Percentiles rank a stretch among this genome's conserved stretches.
phyloP scores from a whole-genome alignment of 1,140 invertebrate genomes.

The Pseudomyrmex cubaensis region DNA sequence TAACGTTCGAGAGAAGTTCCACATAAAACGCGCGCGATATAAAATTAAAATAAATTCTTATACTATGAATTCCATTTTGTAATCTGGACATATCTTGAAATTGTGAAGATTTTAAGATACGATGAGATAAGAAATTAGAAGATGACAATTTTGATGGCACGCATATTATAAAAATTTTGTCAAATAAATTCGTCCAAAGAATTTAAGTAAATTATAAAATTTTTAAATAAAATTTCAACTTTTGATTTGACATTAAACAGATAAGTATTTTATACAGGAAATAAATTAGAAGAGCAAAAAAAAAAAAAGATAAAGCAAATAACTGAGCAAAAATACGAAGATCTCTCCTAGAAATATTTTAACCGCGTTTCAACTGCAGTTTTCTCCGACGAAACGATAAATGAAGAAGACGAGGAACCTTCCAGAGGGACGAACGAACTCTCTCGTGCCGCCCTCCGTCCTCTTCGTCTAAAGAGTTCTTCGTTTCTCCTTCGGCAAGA shows the following conservation, averaged over 20 bases:
- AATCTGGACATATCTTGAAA: too few species aligned
- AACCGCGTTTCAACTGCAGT: conserved; percentile 16
- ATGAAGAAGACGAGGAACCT: conserved; percentile 59
- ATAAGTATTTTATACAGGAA: background rate
- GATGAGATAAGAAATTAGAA: too few species aligned
- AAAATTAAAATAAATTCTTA: too few species aligned
- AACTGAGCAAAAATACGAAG: conserved; percentile 3
- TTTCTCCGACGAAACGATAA: conserved; percentile 53
- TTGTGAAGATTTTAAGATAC: too few species aligned
- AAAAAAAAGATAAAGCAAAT: background rate
- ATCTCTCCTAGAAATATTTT: conserved; percentile 34
- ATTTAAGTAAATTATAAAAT: too few species aligned
- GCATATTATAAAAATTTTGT: too few species aligned
- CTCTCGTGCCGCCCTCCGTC: conserved; percentile 44
- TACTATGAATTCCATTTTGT: too few species aligned
- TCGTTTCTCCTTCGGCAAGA: conserved; percentile 42
- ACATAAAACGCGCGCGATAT: background rate
- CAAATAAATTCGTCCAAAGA: too few species aligned
- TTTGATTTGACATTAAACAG: too few species aligned
- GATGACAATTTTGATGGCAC: too few species aligned
- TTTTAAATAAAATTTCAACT: too few species aligned
- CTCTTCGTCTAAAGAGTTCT: conserved; percentile 41
- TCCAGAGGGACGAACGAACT: conserved; percentile 62
- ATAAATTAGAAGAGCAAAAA: background rate
- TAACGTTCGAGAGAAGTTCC: background rate